Conservation (phyloP, 2,113 vertebrate genomes). For the Albula goreensis region DNA sequence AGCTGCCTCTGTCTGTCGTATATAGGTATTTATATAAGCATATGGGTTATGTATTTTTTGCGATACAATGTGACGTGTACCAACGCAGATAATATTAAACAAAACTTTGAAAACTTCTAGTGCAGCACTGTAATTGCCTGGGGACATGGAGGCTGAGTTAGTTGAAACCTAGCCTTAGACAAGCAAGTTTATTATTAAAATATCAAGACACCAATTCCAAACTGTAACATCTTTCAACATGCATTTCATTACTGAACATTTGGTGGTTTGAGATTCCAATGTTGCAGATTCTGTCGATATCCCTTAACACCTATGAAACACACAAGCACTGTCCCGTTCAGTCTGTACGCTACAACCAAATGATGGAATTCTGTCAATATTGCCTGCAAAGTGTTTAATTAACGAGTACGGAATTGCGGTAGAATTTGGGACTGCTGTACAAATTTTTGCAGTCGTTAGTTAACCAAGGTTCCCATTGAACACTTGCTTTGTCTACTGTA, state of each 20-base stretch:
- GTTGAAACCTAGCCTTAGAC: not conserved
- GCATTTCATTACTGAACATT: conserved; percentile 8
- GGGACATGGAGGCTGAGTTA: not conserved
- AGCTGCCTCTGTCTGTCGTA: not conserved
- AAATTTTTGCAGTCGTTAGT: not conserved
- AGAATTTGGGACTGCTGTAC: not conserved
- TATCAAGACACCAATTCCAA: not conserved
- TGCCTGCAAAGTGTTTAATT: not conserved
- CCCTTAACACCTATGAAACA: not conserved
- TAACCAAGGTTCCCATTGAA: not conserved
- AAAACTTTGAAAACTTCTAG: not conserved
- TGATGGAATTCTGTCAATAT: not conserved
- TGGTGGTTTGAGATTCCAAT: conserved; percentile 13
- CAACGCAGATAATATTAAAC: not conserved
- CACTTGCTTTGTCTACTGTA: not conserved
- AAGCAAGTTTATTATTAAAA: not conserved
- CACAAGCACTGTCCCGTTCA: not conserved
- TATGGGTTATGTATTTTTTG: not conserved
- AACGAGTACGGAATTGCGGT: not conserved
- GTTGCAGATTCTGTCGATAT: not conserved
- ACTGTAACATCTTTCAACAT: conserved; percentile 9
- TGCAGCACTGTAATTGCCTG: not conserved
- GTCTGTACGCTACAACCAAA: not conserved
- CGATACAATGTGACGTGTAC: not conserved
- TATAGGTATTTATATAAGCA: not conserved